Percentiles rank a stretch among this genome's conserved stretches.
These are phyloP conservation scores for Leucophenga montana DNA, from an alignment of 2,888 invertebrate genomes.

Conservation along the genomic window DNA sequence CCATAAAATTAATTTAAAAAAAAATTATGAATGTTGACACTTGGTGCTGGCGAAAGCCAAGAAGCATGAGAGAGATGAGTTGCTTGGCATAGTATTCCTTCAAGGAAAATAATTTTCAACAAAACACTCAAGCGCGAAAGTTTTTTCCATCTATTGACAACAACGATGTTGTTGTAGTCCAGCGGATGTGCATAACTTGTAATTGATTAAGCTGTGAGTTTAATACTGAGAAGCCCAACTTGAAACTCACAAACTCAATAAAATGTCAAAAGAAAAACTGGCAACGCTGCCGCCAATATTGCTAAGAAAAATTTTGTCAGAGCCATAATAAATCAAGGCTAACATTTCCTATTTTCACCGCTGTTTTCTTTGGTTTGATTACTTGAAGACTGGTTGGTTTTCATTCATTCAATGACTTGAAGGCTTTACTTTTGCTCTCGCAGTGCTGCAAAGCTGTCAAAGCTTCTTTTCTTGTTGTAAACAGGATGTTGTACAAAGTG, in stretches of 20 bases:
- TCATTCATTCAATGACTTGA: background rate
- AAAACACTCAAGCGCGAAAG: conserved; percentile 10
- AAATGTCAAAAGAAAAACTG: conserved; percentile 4
- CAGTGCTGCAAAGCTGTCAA: background rate
- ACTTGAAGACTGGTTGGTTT: background rate
- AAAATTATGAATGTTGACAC: conserved; percentile 18
- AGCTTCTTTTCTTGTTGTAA: background rate
- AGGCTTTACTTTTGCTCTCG: no score
- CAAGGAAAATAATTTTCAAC: background rate
- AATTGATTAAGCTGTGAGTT: no score
- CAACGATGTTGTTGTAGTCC: no score
- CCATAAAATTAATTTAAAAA: background rate
- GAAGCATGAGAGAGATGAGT: background rate
- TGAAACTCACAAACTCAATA: background rate
- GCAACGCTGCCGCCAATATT: background rate
- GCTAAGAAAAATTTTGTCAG: background rate
- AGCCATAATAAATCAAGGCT: background rate
- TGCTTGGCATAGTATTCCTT: no score
- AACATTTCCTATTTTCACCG: conserved; percentile 13
- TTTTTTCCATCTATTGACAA: background rate
- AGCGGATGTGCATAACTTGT: no score
- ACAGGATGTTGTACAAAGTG: conserved; percentile 2
- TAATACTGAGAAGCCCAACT: no score
- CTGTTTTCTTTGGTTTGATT: no score
- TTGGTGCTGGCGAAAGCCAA: conserved; percentile 11